Evolutionary conservation across 2,113 vertebrate genomes (phyloP), one percentile per base, ranked within the genome.

Genomic region (Mormyrus iriodes): DNA sequence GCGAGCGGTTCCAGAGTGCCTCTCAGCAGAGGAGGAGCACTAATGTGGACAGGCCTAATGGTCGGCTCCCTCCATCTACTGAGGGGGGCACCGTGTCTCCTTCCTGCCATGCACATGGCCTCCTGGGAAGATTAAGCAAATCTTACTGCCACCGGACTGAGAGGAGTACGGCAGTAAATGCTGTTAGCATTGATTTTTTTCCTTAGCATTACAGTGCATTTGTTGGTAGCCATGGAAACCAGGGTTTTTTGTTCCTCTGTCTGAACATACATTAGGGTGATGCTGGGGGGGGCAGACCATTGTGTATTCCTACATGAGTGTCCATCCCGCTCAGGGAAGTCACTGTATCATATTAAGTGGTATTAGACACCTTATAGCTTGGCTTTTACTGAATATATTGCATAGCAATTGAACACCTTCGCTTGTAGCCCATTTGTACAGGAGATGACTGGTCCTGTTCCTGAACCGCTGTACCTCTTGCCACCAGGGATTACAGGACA

Each of bases 171-270:
- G 35, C 1, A 87, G 55, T 27, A 65, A n/a, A 87, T 87, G 86
- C 86, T 52, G 86, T 61, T 58, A 42, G 55, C 86, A 87, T 87
- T 9, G 86, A 87, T 87, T 87, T 87, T 55, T 53, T 79, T 19
- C 10, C n/a, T 24, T 61, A 42, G 39, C 53, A 44, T 87, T 87
- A 87, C 35, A 65, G 86, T 87, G 86, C 86, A 58, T 87, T 87
- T 87, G 7, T 55, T 44, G 35, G 86, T 87, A 87, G 86, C 39
- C 86, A 87, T 87, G 55, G 86, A 65, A 61, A 87, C 86, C 53
- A 17, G 0, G 86, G 53, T 87, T 65, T 87, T 35, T 21, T 87
- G 55, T 87, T 87, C 53, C 42, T 19, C n/a, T 44, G 15, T 61
- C 42, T 42, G 53, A 87, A 35, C 31, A 35, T 87, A 53, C 85